A percentile compares a stretch with the other conserved stretches of the same genome.
These are phyloP conservation scores for Hippocampus zosterae DNA, from an alignment of 2,113 vertebrate species.

Conservation along the genomic window DNA sequence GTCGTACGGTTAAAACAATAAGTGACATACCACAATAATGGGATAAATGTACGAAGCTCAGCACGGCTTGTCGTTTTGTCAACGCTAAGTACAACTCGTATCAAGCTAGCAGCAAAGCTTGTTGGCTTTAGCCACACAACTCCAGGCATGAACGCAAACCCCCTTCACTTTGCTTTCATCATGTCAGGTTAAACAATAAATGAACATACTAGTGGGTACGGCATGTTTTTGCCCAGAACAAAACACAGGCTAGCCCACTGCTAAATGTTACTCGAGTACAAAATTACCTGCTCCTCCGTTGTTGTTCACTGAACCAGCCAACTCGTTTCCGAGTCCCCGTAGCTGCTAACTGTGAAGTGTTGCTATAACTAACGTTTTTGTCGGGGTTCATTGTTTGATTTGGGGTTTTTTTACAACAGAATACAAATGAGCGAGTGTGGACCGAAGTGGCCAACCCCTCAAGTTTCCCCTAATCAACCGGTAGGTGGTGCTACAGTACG, in stretches of 20 bases:
- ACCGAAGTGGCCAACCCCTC: neutral
- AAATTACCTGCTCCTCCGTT: slow-evolving; percentile 27
- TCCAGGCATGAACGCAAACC: neutral
- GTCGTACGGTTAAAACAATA: neutral
- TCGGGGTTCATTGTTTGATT: slow-evolving; percentile 27
- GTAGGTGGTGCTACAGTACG: neutral
- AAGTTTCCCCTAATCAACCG: neutral
- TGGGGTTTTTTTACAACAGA: neutral
- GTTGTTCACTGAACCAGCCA: neutral
- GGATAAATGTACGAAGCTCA: neutral
- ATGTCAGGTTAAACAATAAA: neutral
- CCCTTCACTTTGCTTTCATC: neutral
- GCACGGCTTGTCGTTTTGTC: neutral
- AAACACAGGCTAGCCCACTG: neutral
- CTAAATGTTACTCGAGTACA: neutral
- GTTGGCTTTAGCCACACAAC: slow-evolving; percentile 12
- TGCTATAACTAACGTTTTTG: neutral
- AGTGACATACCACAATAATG: neutral
- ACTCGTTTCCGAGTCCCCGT: neutral
- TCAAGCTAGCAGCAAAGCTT: slow-evolving; percentile 8
- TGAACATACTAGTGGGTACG: neutral
- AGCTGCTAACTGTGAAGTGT: neutral
- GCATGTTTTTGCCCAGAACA: neutral
- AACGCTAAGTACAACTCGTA: neutral
- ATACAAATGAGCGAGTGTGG: neutral